Percentiles rank a stretch among this genome's conserved stretches.
phyloP scores from a whole-genome alignment of 2,888 invertebrate species.

The Hetaerina titia region DNA sequence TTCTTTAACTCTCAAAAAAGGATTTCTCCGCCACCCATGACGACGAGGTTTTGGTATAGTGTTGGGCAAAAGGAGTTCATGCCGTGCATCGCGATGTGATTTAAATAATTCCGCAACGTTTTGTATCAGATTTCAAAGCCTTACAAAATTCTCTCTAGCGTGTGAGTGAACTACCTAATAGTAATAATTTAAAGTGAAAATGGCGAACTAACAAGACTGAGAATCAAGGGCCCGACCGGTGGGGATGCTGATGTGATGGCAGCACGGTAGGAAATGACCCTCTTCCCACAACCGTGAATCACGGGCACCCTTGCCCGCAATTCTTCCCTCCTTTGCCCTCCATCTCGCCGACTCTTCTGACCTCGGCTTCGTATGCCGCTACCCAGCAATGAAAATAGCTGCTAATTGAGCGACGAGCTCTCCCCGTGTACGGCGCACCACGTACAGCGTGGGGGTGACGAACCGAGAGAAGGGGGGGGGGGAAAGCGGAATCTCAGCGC shows the following conservation, averaged over 20 bases:
- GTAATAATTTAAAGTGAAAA: not conserved
- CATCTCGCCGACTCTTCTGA: not conserved
- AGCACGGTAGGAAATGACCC: not conserved
- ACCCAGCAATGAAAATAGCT: not conserved
- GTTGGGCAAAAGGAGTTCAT: too few relatives aligned
- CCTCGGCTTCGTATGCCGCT: not conserved
- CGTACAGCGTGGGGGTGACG: not conserved
- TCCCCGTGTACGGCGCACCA: not conserved
- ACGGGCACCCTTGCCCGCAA: not conserved
- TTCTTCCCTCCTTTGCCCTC: not conserved
- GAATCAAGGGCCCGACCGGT: not conserved
- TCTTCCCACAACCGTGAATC: not conserved
- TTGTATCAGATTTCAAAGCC: too few relatives aligned
- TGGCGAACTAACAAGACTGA: not conserved
- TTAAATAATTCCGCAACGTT: too few relatives aligned
- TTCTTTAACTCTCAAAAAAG: too few relatives aligned
- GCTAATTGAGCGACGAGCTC: constrained; percentile 9
- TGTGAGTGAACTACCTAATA: too few relatives aligned
- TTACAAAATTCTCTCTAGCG: too few relatives aligned
- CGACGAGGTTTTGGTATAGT: too few relatives aligned
- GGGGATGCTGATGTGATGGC: not conserved
- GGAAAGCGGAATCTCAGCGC: too few relatives aligned
- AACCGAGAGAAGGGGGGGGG: too few relatives aligned
- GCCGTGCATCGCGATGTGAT: too few relatives aligned
- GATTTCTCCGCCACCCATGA: too few relatives aligned